phyloP scores from a whole-genome alignment of 2,888 invertebrate genomes.

The Nymphalis polychloros region DNA sequence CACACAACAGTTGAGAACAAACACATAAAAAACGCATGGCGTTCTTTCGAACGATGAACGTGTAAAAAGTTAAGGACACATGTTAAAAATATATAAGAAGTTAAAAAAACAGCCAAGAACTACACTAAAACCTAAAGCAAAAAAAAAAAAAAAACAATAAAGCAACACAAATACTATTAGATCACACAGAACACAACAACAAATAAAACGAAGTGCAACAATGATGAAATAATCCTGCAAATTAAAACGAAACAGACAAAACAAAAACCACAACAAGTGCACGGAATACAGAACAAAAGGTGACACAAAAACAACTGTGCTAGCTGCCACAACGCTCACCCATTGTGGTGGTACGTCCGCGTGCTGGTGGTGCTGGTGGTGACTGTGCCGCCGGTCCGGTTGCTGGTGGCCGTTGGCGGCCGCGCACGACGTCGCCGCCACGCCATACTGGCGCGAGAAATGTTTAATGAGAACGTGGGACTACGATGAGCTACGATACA shows the following conservation, averaged over 20 bases:
- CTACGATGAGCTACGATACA: constrained; percentile 13
- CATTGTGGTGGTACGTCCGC: constrained; percentile 78
- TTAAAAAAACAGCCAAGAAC: background rate
- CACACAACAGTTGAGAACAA: too few relatives aligned
- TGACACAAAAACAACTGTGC: constrained; percentile 11
- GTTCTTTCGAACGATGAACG: too few relatives aligned
- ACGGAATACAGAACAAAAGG: constrained; percentile 26
- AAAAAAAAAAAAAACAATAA: background rate
- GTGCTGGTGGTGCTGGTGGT: constrained; percentile 72
- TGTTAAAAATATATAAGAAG: background rate
- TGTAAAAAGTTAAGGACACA: background rate
- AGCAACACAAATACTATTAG: background rate
- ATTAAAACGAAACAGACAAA: background rate
- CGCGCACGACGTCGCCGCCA: constrained; percentile 79
- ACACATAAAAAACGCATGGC: too few relatives aligned
- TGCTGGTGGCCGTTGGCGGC: constrained; percentile 76
- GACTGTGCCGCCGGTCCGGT: constrained; percentile 68
- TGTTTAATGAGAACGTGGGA: constrained; percentile 23
- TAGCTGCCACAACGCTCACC: constrained; percentile 41
- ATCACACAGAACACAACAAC: background rate
- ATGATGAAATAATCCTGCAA: too few relatives aligned
- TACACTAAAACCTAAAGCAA: constrained; percentile 2
- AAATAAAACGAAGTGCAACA: background rate
- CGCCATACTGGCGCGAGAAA: constrained; percentile 67
- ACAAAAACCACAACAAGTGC: constrained; percentile 24